Evolutionary conservation across 1,140 invertebrate species (phyloP), one percentile per base, ranked within the genome.

Genomic region (Thalassaphorura encarpata): DNA sequence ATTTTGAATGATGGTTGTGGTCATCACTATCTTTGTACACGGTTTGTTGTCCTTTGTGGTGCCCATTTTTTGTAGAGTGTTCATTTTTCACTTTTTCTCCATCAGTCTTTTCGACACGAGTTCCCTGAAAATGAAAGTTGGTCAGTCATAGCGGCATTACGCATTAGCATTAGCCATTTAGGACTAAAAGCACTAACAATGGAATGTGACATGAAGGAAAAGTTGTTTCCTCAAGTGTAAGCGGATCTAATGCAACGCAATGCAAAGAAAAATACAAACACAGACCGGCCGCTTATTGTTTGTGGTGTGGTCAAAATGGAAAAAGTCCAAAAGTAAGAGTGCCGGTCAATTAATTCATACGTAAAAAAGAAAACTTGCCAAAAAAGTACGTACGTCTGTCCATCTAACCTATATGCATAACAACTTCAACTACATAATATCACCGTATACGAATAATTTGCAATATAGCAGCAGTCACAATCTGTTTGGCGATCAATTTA

Each of bases 31-130:
- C 26, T 48, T 54, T 54, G 23, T 56, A 21, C 1, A 49, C 36
- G 15, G 49, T 24, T 19, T 61, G 56, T 28, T 53, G 43, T 21
- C 63, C 63, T 52, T 64, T 64, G 31, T 58, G 15, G 31, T 58
- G 58, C 1, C 56, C 52, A 36, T 56, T 41, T 19, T 51, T 50
- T 27, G 57, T 61, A 13, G 42, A 45, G 28, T 59, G 40, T 36
- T 61, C 63, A 55, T 64, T 57, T 45, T 64, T 58, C 6, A 59
- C 49, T 39, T 64, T 60, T 11, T 61, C 49, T 21, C 59, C 63
- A 29, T 61, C 63, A 3, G 40, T 48, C n/a, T 59, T 19, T 23
- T 64, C 63, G 16, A 50, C 54, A 0, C 41, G 28, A 3, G 40
- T 31, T 13, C 63, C 63, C 63, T 64, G 24, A 43, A 24, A 48